Base-by-base conservation (phyloP, 2,888 invertebrate species). In the Hyposoter didymator region DNA sequence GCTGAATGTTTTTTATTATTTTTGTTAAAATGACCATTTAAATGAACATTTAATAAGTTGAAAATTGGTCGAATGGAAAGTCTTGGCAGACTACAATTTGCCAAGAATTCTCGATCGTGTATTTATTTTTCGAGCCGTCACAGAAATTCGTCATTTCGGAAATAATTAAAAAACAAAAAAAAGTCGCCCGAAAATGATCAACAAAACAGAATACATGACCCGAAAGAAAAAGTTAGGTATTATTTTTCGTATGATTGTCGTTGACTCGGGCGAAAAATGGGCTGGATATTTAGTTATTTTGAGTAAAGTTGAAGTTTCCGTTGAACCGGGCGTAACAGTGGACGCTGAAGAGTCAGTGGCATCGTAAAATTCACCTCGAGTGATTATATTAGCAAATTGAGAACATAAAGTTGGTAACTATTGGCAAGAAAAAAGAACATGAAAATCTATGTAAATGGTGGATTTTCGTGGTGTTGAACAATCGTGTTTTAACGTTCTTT, bases 401-500 rank as follows among this genome's bases (percentile, higher is more conserved):
- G 69, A 45, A 19, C 66, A 32, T 19, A 47, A 75, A 39, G 35
- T 39, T 69, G 14, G 22, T 14, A 19, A 22, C 67, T 75, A 64
- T 75, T 85, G 49, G 55, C 69, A 55, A 82, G 28, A 59, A 64
- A 76, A 47, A 85, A 85, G 82, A 78, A 79, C 78, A 78, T 85
- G 74, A 75, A 78, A 78, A 80, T 84, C 55, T 69, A 81, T 62
- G 66, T 70, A 76, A 83, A 82, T 85, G 22, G 52, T 52, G 75
- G 81, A 78, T 85, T 83, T 84, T 70, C 45, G 74, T 55, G 80
- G 82, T 85, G 47, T 47, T 80, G 76, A 80, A 49, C 69, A 75
- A 75, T 75, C 67, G 19, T 12, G 55, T 52, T 67, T 64, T 35
- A 39, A 66, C 64, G 75, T 47, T 43, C 22, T 69, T 28, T 69